Evolutionary conservation across 1,140 invertebrate genomes (phyloP), one percentile per base, ranked within the genome.

Genomic region (Octopus bimaculoides): DNA sequence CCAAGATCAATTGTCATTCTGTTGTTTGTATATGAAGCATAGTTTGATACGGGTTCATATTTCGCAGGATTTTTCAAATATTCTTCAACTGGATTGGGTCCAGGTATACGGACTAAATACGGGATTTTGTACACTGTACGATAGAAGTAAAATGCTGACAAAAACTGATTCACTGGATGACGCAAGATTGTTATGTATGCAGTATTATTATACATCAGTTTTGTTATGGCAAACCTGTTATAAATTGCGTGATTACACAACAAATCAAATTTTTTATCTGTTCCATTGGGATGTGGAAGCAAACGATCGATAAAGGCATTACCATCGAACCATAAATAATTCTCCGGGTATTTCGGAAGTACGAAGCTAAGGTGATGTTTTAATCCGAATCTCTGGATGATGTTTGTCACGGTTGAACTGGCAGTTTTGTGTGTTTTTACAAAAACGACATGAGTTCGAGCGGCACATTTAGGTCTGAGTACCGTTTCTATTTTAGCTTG

Each of bases 1-100:
- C 86, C 86, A 56, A 88, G 84, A 80, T 88, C 86, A 75, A 82
- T 83, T 9, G 85, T 83, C 83, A 85, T 85, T 41, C 86, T 82
- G 77, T 89, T 88, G 14, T 81, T 80, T 17, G 84, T 80, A 73
- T 85, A 86, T 8, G 75, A 77, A 53, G 78, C 54, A 26, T 54
- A 71, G 9, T 81, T 80, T 12, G 41, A 6, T 5, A 82, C 54
- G 66, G 77, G 54, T 5, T 41, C 52, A 52, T 53, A 74, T 8
- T 14, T 12, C 10, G 54, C 73, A n/a, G 82, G 83, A 78, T 79
- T 82, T 14, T 56, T 73, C 14, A 82, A 75, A 75, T 80, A 80
- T 66, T 80, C 41, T 14, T 71, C 77, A 66, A 81, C 20, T 76
- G 75, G 41, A 55, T 75, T 5, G 20, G 52, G 9, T 54, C 5